Base-by-base conservation (phyloP, 2,888 invertebrate genomes). In the Nesidiocoris tenuis region DNA sequence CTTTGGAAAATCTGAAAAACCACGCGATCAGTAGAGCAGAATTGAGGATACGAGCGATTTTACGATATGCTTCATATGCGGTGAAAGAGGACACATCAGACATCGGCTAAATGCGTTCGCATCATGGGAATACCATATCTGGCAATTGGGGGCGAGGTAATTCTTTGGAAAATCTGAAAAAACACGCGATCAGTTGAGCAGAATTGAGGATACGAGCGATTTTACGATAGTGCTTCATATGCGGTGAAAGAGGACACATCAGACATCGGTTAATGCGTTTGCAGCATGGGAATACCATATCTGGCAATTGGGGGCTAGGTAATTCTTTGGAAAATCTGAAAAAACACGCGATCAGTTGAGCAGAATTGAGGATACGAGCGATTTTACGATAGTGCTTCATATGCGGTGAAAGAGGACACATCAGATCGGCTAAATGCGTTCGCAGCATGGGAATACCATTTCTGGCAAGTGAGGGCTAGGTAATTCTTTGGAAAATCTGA, bases 271-370 rank as follows among this genome's bases (percentile, higher is more conserved):
- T n/a, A n/a, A n/a, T 12, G n/a, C n/a, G n/a, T n/a, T n/a, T n/a
- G n/a, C n/a, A n/a, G 81, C 93, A 92, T 19, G 96, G 94, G 86
- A 98, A 99, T 21, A 98, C 94, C 98, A 99, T 99, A 82, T 99
- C 99, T 2, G 99, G 99, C 81, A 96, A 87, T 83, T 96, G 95
- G n/a, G 96, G 95, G 80, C 98, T 86, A 76, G 88, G 86, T 76
- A 96, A 84, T 56, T 90, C 87, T 80, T 87, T 88, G 72, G 88
- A 89, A 82, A 90, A 95, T 80, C 92, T 93, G 83, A 71, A 87
- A 85, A 81, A 78, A n/a, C n/a, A n/a, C n/a, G n/a, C n/a, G n/a
- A n/a, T n/a, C n/a, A n/a, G n/a, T n/a, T 3, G 57, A 54, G 18
- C 7, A 54, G 19, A 57, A 64, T 7, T 7, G 54, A 54, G 54